phyloP scores from a whole-genome alignment of 2,888 invertebrate genomes.

The Pemphredon lugubris region DNA sequence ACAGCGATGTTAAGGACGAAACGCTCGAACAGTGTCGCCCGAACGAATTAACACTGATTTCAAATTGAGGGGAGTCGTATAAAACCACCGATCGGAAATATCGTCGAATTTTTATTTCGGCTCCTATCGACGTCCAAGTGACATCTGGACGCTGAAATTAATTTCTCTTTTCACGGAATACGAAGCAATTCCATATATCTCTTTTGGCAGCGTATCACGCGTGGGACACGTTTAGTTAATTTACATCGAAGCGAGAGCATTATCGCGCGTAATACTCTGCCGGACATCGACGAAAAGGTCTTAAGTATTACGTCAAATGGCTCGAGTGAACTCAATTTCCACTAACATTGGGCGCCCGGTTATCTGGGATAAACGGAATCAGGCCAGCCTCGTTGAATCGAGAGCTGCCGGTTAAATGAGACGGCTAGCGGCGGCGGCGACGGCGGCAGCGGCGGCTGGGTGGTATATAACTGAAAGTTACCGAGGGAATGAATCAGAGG shows the following conservation, averaged over 20 bases:
- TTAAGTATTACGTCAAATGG: constrained; percentile 31
- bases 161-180: too few species aligned
- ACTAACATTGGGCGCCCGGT: constrained; percentile 39
- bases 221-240: background rate
- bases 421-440: too few species aligned
- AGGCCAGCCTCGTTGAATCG: constrained; percentile 50
- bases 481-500: constrained; percentile 10
- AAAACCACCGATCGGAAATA: too few species aligned
- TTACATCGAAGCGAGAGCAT: background rate
- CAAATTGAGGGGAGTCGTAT: too few species aligned
- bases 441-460: constrained; percentile 31
- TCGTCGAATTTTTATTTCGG: too few species aligned
- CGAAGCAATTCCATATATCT: too few species aligned
- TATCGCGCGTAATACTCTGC: background rate
- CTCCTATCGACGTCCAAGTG: too few species aligned
- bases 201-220: too few species aligned
- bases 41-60: too few species aligned
- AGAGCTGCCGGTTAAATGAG: constrained; percentile 49
- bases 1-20: too few species aligned
- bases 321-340: constrained; percentile 50
- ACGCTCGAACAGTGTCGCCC: too few species aligned
- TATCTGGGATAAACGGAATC: constrained; percentile 53
- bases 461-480: constrained; percentile 32
- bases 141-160: too few species aligned
- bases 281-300: constrained; percentile 15